Base-by-base conservation (phyloP, 1,140 invertebrate species). In the Drosophila aff. region DNA sequence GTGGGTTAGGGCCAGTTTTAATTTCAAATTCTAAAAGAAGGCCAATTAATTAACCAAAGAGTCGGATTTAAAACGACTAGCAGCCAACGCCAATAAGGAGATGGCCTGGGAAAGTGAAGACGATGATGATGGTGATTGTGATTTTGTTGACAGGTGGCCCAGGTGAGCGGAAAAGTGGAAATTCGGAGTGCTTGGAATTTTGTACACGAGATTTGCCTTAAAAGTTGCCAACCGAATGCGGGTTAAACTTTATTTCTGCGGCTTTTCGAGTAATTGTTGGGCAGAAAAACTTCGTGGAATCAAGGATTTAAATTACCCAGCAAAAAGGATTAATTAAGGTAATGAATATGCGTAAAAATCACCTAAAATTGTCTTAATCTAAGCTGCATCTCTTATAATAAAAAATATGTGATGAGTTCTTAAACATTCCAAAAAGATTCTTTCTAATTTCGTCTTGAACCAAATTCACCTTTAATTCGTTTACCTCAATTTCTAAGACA, bases 21-120 rank as follows among this genome's bases (percentile, higher is more conserved):
- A 89, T 89, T 89, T 84, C 75, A 67, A 76, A 84, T 81, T 90
- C 69, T 41, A 73, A 87, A 81, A 89, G 74, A 78, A 84, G 79
- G 64, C 76, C 84, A 87, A 89, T 89, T 89, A 90, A 89, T 89
- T 89, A 89, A 79, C 68, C 66, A 76, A 57, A 84, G 81, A 68
- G 75, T 64, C 63, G 68, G 74, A 72, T 75, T 89, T 80, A 68
- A 83, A 83, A 62, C 63, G 61, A 57, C 78, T 47, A 31, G 33
- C 44, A 23, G n/a, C 15, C 31, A 66, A 10, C 8, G 23, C 16
- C 43, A 55, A 55, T 11, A 23, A 33, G 40, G 43, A 28, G 40
- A 38, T n/a, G 57, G 11, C 15, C 21, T 43, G 50, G 66, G 40
- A 49, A 72, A 53, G 36, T 49, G 46, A 9, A 55, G 69, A 18